These are phyloP conservation scores for Accipiter cooperii DNA, from an alignment of 2,113 vertebrate species.

Conservation along the genomic window DNA sequence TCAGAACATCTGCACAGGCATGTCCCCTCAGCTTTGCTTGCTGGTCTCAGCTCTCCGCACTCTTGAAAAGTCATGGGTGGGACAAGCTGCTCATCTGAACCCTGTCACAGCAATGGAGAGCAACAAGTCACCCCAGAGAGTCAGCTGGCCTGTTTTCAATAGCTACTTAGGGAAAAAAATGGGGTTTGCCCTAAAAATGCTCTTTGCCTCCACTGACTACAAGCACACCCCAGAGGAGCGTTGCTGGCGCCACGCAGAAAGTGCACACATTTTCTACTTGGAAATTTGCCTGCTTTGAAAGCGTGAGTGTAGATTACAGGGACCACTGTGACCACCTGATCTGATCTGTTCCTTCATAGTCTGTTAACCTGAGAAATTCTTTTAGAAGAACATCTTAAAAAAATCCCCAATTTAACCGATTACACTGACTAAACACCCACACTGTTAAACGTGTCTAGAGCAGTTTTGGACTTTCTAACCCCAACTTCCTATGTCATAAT, in stretches of 20 bases:
- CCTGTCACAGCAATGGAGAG: background rate
- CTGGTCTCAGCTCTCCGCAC: background rate
- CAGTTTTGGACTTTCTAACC: background rate
- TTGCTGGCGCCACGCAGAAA: rapidly evolving
- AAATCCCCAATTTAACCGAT: background rate
- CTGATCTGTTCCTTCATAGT: background rate
- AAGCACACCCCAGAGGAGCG: background rate
- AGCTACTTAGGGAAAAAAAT: background rate
- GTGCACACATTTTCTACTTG: background rate
- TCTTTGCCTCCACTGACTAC: background rate
- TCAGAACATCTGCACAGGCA: background rate
- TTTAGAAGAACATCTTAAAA: background rate
- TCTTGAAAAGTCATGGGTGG: background rate
- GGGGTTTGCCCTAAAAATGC: background rate
- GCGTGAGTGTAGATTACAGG: background rate
- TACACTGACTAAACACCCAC: background rate
- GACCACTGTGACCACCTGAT: background rate
- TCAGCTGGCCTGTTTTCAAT: background rate
- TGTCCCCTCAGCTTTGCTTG: rapidly evolving
- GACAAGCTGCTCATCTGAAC: background rate
- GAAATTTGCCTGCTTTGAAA: background rate
- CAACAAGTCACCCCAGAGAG: background rate
- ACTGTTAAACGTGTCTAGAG: background rate
- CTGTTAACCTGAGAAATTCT: background rate
- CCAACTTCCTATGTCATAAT: background rate